A percentile compares a stretch with the other conserved stretches of the same genome.
These are phyloP conservation scores for Drymonia ruficornis DNA, from an alignment of 2,888 invertebrate species.

Conservation along the genomic window DNA sequence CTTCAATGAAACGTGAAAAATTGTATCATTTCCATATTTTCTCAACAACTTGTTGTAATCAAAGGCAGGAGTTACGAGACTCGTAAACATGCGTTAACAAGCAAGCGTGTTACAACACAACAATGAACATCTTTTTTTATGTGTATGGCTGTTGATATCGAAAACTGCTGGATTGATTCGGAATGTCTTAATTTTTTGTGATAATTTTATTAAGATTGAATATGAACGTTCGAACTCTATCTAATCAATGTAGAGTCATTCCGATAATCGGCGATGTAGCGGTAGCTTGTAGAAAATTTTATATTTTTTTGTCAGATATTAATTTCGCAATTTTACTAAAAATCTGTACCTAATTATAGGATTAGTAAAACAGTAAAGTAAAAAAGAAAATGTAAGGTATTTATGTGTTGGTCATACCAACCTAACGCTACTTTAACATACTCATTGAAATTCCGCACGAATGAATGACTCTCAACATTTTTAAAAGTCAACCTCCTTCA, in stretches of 20 bases:
- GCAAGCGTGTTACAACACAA: background rate
- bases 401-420: background rate
- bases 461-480: conserved; percentile 11
- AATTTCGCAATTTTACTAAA: too few species aligned
- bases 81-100: background rate
- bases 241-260: too few species aligned
- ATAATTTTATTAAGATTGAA: too few species aligned
- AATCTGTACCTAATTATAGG: too few species aligned
- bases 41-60: conserved; percentile 2
- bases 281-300: too few species aligned
- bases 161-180: background rate
- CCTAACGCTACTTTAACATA: background rate
- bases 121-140: conserved; percentile 2
- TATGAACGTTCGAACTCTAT: too few species aligned
- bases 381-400: too few species aligned
- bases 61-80: background rate
- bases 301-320: too few species aligned
- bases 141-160: background rate
- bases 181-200: too few species aligned
- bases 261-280: too few species aligned
- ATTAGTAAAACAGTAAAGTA: too few species aligned
- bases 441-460: background rate
- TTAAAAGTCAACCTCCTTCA: conserved; percentile 10
- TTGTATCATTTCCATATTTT: background rate
- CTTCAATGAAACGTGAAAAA: background rate